phyloP scores from a whole-genome alignment of 2,888 invertebrate species.

The Zootermopsis nevadensis region DNA sequence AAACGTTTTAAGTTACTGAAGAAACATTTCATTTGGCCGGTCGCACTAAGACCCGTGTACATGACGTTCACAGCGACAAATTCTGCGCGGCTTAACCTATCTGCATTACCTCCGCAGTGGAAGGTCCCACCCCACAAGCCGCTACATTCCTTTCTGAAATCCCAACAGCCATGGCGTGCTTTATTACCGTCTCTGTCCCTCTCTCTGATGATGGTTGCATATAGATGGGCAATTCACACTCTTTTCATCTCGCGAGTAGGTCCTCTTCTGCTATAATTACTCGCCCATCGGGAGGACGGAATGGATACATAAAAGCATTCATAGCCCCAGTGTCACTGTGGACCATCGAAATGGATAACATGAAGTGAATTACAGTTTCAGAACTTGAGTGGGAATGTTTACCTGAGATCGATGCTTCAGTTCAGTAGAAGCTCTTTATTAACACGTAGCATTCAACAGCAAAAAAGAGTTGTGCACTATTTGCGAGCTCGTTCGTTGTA shows the following conservation, averaged over 20 bases:
- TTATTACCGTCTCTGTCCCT: neutral
- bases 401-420: neutral
- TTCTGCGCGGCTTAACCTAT: neutral
- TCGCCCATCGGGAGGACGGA: slow-evolving; percentile 2
- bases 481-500: neutral
- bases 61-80: neutral
- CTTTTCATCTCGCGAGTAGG: slow-evolving; percentile 10
- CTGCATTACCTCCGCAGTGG: neutral
- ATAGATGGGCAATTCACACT: slow-evolving; percentile 7
- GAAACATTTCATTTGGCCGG: neutral
- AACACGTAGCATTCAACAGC: neutral
- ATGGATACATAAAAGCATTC: slow-evolving; percentile 13
- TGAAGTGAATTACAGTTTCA: slow-evolving; percentile 10
- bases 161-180: neutral
- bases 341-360: slow-evolving; percentile 6
- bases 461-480: neutral
- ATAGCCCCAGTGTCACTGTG: neutral
- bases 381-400: slow-evolving; percentile 17
- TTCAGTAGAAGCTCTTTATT: slow-evolving; percentile 1
- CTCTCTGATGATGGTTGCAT: neutral
- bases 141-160: slow-evolving; percentile 13
- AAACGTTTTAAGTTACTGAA: neutral
- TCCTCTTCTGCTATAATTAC: slow-evolving; percentile 15
- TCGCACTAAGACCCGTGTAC: neutral
- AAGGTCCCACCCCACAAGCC: slow-evolving; percentile 6